Evolutionary conservation across 2,113 vertebrate species (phyloP).

Genomic region (Otis tarda): DNA sequence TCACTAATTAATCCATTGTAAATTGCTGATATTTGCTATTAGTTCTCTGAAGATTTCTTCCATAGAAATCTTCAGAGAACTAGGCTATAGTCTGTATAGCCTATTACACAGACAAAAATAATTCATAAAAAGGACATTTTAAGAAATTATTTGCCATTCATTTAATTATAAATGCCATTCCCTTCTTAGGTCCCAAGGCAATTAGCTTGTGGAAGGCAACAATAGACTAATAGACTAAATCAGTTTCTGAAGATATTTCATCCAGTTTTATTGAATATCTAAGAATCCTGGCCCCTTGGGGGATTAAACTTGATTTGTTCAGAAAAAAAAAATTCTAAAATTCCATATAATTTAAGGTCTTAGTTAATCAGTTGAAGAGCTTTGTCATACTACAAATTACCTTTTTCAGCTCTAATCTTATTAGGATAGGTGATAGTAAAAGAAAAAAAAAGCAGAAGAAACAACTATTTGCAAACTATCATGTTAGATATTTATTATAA

Average conservation of each 20-base stretch:
- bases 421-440: not conserved
- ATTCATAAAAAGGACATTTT: not conserved
- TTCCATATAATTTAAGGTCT: not conserved
- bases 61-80: no score
- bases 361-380: not conserved
- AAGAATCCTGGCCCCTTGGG: not conserved
- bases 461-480: not conserved
- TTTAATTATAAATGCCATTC: not conserved
- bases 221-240: not conserved
- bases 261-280: not conserved
- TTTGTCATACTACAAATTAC: not conserved
- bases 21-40: slow-evolving; percentile 23
- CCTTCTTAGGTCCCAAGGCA: not conserved
- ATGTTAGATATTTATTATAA: not conserved
- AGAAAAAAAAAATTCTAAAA: not conserved
- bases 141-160: not conserved
- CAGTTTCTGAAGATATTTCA: not conserved
- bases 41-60: not conserved
- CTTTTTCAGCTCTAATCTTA: not conserved
- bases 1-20: slow-evolving; percentile 44
- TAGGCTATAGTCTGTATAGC: no score
- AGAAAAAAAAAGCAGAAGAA: not conserved
- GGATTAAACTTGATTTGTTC: not conserved
- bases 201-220: not conserved
- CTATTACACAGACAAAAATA: not conserved